Base-by-base conservation (phyloP, 2,113 vertebrate species). In the Jaculus jaculus region DNA sequence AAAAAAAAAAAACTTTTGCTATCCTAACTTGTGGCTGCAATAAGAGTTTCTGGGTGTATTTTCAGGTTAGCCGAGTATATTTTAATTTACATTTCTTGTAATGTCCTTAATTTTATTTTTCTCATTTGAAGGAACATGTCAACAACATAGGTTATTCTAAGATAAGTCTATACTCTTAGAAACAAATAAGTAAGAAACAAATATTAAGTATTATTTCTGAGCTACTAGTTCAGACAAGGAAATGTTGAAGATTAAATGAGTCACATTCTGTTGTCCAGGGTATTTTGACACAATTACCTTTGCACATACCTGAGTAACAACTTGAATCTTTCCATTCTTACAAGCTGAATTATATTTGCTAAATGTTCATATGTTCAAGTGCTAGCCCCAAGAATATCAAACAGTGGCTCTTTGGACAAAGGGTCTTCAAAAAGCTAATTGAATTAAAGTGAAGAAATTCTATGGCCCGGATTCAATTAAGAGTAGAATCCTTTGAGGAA, bases 281-380 rank as follows among this genome's bases (percentile, higher is more conserved):
- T 28, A 74, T 54, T 96, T 87, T 85, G 84, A 93, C 74, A 75
- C 87, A 92, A 74, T 30, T 91, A 51, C n/a, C 23, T 89, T 66
- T 58, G 34, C 17, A 84, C 30, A 32, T 80, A 87, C 42, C 92
- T 91, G 72, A 93, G 75, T 17, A 84, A 13, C 30, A 90, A 60
- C 39, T 68, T 77, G 82, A 85, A 69, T 28, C 26, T 68, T n/a
- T 77, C 42, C 1, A 28, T 21, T 47, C 7, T 21, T 54, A 23
- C 28, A n/a, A 60, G 3, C 4, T 71, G 72, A 83, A 85, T 0
- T 66, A 60, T 54, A 7, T 85, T 28, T 68, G 39, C 39, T 37
- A 51, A 81, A 83, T 74, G 32, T 24, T 61, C 24, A 5, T 60
- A 16, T 23, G 34, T 73, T 69, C 37, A 87, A 87, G 24, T 80